phyloP scores from a whole-genome alignment of 2,888 invertebrate species.

The Chironomus tentans region DNA sequence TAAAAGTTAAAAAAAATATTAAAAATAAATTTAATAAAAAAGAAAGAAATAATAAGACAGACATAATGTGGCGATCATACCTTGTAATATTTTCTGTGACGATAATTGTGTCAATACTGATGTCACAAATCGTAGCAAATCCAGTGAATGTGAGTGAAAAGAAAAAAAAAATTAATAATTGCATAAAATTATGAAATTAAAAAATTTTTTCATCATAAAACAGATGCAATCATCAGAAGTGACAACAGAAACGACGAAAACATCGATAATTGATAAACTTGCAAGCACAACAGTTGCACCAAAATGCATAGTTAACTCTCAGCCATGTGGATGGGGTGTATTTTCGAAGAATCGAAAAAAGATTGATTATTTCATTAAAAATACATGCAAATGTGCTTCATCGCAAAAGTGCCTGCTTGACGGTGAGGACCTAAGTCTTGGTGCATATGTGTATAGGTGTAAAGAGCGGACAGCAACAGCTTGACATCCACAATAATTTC shows the following conservation, averaged over 20 bases:
- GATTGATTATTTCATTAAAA: constrained; percentile 13
- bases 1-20: too few relatives aligned
- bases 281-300: not conserved
- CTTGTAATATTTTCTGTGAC: not conserved
- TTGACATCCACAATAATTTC: not conserved
- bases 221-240: not conserved
- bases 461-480: not conserved
- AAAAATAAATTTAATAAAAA: too few relatives aligned
- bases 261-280: not conserved
- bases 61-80: not conserved
- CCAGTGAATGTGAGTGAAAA: not conserved
- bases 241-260: not conserved
- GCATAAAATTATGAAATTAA: not conserved
- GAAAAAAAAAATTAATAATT: not conserved
- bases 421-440: constrained; percentile 14
- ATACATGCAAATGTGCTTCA: constrained; percentile 2
- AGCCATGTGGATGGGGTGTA: constrained; percentile 21
- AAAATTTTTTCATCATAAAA: not conserved
- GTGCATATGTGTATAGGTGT: constrained; percentile 19
- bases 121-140: not conserved
- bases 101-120: not conserved
- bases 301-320: not conserved
- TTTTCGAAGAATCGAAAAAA: not conserved
- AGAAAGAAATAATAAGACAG: too few relatives aligned
- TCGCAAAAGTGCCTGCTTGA: not conserved